Conservation (phyloP, 2,113 vertebrate species). For the Trachemys scripta region DNA sequence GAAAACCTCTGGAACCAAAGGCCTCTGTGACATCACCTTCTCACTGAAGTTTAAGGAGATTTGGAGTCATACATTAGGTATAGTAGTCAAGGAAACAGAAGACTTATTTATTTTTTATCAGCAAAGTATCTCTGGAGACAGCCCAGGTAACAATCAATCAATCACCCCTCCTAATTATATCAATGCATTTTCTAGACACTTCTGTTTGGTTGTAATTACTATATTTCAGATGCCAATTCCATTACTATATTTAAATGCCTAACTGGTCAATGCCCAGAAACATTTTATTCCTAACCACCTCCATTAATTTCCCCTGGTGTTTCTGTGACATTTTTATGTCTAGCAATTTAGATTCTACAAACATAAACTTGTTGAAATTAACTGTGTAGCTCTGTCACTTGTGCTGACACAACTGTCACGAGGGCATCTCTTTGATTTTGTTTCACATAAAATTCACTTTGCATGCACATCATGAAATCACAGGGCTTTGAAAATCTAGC, state of each 20-base stretch:
- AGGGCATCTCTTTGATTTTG: background rate
- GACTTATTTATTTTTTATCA: background rate
- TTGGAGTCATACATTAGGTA: background rate
- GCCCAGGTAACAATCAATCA: background rate
- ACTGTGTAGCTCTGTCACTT: background rate
- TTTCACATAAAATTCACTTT: background rate
- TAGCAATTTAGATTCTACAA: background rate
- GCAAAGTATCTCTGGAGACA: background rate
- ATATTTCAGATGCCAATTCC: background rate
- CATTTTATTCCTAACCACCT: background rate
- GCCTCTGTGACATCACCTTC: background rate
- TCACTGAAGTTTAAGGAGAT: background rate
- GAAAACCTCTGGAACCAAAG: background rate
- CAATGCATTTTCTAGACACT: background rate
- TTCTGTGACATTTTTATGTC: background rate
- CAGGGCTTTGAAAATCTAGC: background rate
- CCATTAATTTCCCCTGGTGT: background rate
- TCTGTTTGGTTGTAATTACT: background rate
- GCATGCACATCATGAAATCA: background rate
- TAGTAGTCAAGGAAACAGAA: background rate
- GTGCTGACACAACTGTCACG: background rate
- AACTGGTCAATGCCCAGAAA: background rate
- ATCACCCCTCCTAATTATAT: rapidly evolving
- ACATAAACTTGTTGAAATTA: background rate
- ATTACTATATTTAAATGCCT: background rate